phyloP scores from a whole-genome alignment of 1,140 invertebrate species.

The Achroia grisella region DNA sequence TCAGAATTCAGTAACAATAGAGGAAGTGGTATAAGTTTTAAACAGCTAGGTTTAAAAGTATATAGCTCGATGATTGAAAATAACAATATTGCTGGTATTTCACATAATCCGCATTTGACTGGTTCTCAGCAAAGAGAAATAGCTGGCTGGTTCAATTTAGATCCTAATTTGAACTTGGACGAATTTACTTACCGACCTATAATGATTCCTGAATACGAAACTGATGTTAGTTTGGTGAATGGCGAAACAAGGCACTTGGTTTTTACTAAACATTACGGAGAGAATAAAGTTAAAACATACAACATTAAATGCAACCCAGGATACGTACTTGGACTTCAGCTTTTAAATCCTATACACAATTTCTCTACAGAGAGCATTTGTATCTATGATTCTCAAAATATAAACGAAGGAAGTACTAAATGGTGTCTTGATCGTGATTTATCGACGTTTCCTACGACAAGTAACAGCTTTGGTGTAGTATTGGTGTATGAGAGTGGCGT shows the following conservation, averaged over 20 bases:
- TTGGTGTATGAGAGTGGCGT: conserved; percentile 88
- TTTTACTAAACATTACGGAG: conserved; percentile 77
- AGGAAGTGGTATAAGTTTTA: conserved; percentile 91
- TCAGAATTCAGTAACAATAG: conserved; percentile 91
- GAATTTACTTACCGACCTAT: conserved; percentile 81
- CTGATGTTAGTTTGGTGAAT: conserved; percentile 79
- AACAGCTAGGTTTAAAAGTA: conserved; percentile 89
- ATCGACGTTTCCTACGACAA: conserved; percentile 89
- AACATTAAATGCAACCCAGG: conserved; percentile 81
- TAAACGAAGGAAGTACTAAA: conserved; percentile 75
- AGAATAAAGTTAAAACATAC: conserved; percentile 75
- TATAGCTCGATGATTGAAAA: conserved; percentile 85
- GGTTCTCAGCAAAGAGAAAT: conserved; percentile 91
- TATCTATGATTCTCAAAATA: conserved; percentile 83
- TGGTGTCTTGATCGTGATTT: conserved; percentile 89
- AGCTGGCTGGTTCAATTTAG: conserved; percentile 90
- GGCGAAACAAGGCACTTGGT: conserved; percentile 86
- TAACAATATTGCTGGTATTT: conserved; percentile 91
- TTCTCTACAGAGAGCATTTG: conserved; percentile 87
- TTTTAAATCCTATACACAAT: conserved; percentile 91
- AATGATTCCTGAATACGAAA: conserved; percentile 76
- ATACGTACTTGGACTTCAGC: conserved; percentile 86
- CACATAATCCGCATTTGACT: conserved; percentile 92
- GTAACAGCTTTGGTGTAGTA: conserved; percentile 86
- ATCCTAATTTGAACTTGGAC: conserved; percentile 77